Evolutionary conservation across 2,888 invertebrate species (phyloP), one percentile per base, ranked within the genome.

Genomic region (Coleophora deauratella): DNA sequence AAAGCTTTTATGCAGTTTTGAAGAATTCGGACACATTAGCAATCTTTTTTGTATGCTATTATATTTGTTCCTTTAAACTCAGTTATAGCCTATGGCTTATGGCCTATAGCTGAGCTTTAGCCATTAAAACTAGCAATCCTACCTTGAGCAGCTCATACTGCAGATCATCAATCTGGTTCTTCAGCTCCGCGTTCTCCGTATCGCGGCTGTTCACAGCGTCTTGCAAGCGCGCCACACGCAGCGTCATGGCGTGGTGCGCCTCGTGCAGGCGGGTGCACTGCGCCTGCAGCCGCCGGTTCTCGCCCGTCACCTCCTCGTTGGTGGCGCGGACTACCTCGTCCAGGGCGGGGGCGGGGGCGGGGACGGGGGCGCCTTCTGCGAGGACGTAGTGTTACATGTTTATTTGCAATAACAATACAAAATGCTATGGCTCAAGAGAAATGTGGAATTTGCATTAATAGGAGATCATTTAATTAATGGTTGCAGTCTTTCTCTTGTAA

Each of bases 121-220:
- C 21, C 21, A 21, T 21, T 4, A 4, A 21, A 4, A 6, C 21
- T 21, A n/a, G n/a, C n/a, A n/a, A n/a, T n/a, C 40, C 30, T 44
- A 85, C 92, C 87, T 96, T 96, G 62, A 93, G 90, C 36, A 96
- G 73, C 66, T 97, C 97, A 63, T 97, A 99, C 69, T 97, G 97
- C 40, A 98, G 79, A 72, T 99, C 99, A 62, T 99, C 98, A 37
- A 98, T 93, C 84, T 98, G 96, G 75, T 98, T 98, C 69, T 95
- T 93, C 40, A 98, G 84, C 72, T 99, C 98, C 0, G 97, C 98
- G 47, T 93, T 94, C 81, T 97, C 94, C 0, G 98, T 98, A 77
- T 98, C 98, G 54, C 95, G 91, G 10, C 95, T 95, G 39, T 94
- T 95, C 38, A 96, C 89, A 0, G 93, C 92, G 64, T 97, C 96